A percentile compares a stretch with the other conserved stretches of the same genome.
These are phyloP conservation scores for Microcaecilia unicolor DNA, from an alignment of 2,797 vertebrate genomes.

Conservation along the genomic window DNA sequence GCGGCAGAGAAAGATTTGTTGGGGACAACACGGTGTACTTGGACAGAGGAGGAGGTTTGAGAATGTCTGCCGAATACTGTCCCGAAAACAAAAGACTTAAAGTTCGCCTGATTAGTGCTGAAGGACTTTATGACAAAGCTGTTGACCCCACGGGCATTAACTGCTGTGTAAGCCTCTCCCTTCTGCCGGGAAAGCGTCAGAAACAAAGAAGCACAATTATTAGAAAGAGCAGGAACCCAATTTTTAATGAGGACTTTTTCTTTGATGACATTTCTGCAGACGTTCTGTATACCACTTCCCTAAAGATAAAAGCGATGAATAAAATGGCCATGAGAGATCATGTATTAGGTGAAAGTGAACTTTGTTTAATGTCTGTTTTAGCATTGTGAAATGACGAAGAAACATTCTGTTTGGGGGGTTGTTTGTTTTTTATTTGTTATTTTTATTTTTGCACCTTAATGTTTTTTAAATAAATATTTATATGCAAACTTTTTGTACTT, in stretches of 20 bases:
- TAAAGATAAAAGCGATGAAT: constrained; percentile 69
- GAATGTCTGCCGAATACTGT: constrained; percentile 64
- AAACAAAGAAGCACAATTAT: constrained; percentile 73
- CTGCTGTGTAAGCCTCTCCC: constrained; percentile 62
- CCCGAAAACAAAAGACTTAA: constrained; percentile 60
- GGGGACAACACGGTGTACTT: constrained; percentile 1
- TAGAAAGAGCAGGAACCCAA: constrained; percentile 65
- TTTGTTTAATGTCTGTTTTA: constrained; percentile 3
- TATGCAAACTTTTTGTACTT: too few species aligned
- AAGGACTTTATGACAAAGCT: constrained; percentile 57
- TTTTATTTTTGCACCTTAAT: too few species aligned
- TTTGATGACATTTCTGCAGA: constrained; percentile 58
- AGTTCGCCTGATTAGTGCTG: constrained; percentile 59
- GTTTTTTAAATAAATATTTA: too few species aligned
- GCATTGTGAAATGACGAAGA: too few species aligned
- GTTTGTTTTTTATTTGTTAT: too few species aligned
- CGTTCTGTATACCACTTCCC: constrained; percentile 47
- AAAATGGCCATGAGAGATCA: constrained; percentile 59
- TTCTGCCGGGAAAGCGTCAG: constrained; percentile 63
- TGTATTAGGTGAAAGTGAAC: constrained; percentile 1
- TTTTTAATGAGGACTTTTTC: constrained; percentile 77
- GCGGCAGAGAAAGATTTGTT: constrained; percentile 44
- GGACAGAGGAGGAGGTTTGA: constrained; percentile 53
- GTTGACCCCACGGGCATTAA: constrained; percentile 66
- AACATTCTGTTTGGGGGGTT: too few species aligned